Evolutionary conservation across 2,113 vertebrate genomes (phyloP).

Genomic region (Pituophis catenifer): DNA sequence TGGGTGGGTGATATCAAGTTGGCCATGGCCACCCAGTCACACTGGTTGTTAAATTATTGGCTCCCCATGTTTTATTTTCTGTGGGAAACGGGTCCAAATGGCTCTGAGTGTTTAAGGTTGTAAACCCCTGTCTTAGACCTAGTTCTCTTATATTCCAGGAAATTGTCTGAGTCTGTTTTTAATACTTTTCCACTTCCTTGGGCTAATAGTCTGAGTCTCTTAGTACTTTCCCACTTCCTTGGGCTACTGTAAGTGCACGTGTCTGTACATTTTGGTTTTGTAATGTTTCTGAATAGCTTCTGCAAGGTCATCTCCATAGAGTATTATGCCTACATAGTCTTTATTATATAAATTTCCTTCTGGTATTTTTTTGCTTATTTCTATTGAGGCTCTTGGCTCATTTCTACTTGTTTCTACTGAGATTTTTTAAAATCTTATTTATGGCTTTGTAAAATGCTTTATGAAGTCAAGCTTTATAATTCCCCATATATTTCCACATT

Average conservation of each 20-base stretch:
- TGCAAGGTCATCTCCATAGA: background rate
- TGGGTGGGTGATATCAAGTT: too few relatives aligned
- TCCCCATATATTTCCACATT: background rate
- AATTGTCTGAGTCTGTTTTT: background rate
- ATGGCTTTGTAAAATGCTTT: background rate
- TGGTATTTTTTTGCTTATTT: background rate
- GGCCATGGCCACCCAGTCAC: too few relatives aligned
- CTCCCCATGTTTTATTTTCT: too few relatives aligned
- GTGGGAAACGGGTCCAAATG: too few relatives aligned
- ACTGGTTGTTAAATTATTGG: too few relatives aligned
- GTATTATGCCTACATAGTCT: background rate
- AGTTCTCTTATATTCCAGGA: background rate
- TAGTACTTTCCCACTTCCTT: background rate
- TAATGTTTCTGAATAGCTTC: background rate
- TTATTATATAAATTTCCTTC: background rate
- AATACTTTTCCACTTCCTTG: background rate
- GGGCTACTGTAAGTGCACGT: background rate
- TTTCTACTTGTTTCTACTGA: background rate
- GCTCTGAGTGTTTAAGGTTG: too few relatives aligned
- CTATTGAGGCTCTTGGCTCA: background rate
- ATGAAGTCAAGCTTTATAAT: background rate
- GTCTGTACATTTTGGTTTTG: background rate
- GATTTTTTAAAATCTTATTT: background rate
- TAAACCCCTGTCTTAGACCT: too few relatives aligned
- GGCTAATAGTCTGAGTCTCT: too few relatives aligned